Evolutionary conservation across 2,113 vertebrate species (phyloP), one percentile per base, ranked within the genome.

Genomic region (Epinephelus lanceolatus): DNA sequence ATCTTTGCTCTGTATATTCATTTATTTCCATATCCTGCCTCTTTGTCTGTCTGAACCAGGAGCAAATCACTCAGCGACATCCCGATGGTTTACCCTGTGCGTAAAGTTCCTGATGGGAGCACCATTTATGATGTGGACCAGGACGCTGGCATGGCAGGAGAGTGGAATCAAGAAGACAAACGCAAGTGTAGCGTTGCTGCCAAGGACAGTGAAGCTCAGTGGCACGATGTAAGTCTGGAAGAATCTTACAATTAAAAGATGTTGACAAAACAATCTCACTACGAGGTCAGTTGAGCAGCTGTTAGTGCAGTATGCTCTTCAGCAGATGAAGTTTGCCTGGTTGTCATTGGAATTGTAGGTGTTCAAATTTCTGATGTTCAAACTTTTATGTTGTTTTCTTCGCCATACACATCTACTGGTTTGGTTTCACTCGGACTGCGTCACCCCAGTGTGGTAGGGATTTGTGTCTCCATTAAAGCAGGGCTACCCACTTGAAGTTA

Each of bases 41-140:
- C 30, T 83, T 68, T 76, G 4, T 91, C 42, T 88, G 17, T 75
- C 14, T 82, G 18, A 77, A 89, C 77, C 73, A 99, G 98, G 96
- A 99, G 97, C 87, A 99, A 99, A 90, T 99, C 98, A 18, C 84
- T 98, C 95, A 97, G 96, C 27, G 96, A 98, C 88, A 96, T 99
- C 89, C 96, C 94, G 1, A 90, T 95, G 96, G 63, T 96, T 92
- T 78, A 83, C 94, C 59, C 95, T 89, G 67, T 85, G 77, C 2
- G 18, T 88, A 91, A 90, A 76, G 69, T 78, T 61, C 53, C 88
- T 45, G 71, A 76, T 40, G 80, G 70, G 67, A 81, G 57, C 33
- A n/a, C 9, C 11, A 27, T 53, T 40, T 33, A 78, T 42, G 86
- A 88, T 66, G 63, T 37, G 47, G 67, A 23, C 21, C 81, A 55